Evolutionary conservation across 2,888 invertebrate species (phyloP).

Genomic region (Beris morrisii): DNA sequence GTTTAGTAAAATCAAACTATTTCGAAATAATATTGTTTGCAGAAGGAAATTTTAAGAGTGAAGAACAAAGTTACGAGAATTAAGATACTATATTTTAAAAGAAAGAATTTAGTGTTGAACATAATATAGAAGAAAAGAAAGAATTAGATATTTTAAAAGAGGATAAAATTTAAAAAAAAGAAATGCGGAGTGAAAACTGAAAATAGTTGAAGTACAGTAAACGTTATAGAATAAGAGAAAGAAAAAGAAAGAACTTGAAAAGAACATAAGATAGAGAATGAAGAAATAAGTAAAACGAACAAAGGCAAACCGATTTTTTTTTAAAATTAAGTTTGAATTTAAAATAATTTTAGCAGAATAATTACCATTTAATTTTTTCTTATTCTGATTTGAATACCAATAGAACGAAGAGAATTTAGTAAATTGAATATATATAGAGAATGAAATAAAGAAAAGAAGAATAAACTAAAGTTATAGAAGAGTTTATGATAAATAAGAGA

Average conservation of each 20-base stretch:
- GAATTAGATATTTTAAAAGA: background rate
- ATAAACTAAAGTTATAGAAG: background rate
- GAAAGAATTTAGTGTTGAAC: background rate
- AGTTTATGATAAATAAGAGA: too few species aligned
- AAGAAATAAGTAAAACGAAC: background rate
- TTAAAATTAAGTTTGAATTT: too few species aligned
- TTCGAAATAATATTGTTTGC: too few species aligned
- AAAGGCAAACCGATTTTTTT: background rate
- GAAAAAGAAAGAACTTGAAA: conserved; percentile 10
- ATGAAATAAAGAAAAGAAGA: background rate
- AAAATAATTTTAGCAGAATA: too few species aligned
- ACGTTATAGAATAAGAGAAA: background rate
- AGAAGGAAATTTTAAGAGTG: too few species aligned
- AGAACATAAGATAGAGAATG: too few species aligned
- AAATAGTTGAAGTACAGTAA: background rate
- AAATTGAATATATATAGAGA: conserved; percentile 4
- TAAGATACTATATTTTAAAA: too few species aligned
- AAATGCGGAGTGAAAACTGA: background rate
- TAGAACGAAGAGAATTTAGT: background rate
- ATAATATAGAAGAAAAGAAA: background rate
- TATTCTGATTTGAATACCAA: background rate
- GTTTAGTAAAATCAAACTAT: too few species aligned
- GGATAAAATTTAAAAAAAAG: background rate
- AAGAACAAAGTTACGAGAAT: too few species aligned
- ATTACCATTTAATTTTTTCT: too few species aligned